phyloP scores from a whole-genome alignment of 2,113 vertebrate species.

The Oreochromis niloticus region DNA sequence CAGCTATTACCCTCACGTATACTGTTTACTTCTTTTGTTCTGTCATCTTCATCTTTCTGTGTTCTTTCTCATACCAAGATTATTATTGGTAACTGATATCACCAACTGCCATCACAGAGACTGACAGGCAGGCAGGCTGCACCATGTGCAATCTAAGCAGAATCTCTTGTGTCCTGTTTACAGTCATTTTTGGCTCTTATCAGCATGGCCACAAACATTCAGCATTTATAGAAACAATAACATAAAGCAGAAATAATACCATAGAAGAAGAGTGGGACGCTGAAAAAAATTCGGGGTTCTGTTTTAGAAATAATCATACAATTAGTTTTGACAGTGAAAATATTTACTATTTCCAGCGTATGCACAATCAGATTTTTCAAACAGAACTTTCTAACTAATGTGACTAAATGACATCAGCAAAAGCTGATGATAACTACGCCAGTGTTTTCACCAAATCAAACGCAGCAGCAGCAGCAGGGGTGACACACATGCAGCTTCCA shows the following conservation, averaged over 20 bases:
- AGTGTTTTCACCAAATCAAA: background rate
- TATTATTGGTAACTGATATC: constrained; percentile 30
- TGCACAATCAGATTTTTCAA: background rate
- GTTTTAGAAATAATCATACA: background rate
- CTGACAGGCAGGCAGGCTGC: background rate
- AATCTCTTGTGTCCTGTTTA: background rate
- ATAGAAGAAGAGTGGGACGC: background rate
- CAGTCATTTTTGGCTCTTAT: background rate
- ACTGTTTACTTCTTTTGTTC: constrained; percentile 27
- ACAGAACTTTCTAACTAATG: background rate
- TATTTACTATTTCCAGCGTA: background rate
- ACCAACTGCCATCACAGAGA: background rate
- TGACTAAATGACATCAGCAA: background rate
- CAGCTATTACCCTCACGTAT: background rate
- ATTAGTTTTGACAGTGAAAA: background rate
- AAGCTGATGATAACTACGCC: background rate
- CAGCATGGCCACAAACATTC: background rate
- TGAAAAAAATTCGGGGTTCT: background rate
- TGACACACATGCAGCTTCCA: background rate
- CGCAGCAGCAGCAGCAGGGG: background rate
- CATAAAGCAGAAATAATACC: background rate
- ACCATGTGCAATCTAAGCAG: background rate
- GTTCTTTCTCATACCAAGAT: constrained; percentile 1
- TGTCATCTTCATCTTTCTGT: background rate
- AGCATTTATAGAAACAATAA: background rate